phyloP scores from a whole-genome alignment of 2,797 vertebrate genomes.

The Varecia variegata region DNA sequence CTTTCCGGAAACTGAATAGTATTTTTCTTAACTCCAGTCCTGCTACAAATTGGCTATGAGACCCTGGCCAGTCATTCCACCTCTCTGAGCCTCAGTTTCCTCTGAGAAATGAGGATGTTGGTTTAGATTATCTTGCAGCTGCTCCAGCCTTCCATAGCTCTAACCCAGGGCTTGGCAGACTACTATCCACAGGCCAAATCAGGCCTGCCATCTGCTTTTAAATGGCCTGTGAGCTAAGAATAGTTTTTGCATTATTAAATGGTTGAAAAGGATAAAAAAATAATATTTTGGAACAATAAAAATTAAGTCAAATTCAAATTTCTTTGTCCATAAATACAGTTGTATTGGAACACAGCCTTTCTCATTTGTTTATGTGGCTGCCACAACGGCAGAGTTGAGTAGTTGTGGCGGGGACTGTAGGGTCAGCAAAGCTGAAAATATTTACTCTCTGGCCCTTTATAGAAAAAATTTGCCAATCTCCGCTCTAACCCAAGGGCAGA shows the following conservation, averaged over 20 bases:
- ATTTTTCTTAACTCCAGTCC: not conserved
- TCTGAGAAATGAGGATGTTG: not conserved
- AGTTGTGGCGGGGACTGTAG: not conserved
- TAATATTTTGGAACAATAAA: not conserved
- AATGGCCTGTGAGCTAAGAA: not conserved
- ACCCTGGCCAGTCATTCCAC: not conserved
- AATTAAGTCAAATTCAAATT: not conserved
- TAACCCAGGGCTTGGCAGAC: not conserved
- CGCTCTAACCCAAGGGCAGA: not conserved
- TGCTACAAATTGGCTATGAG: not conserved
- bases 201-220: not conserved
- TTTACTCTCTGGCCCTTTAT: not conserved
- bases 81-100: slow-evolving; percentile 10
- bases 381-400: not conserved
- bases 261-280: not conserved
- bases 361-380: not conserved
- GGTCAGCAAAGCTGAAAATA: not conserved
- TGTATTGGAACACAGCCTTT: not conserved
- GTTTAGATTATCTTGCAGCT: not conserved
- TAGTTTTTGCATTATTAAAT: not conserved
- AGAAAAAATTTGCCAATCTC: not conserved
- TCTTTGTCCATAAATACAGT: not conserved
- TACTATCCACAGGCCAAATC: not conserved
- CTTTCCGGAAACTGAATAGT: not conserved
- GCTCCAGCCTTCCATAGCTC: not conserved